Percentiles rank a stretch among this genome's conserved stretches.
Conservation (phyloP, 2,888 invertebrate species). For the Daptonema setosum region DNA sequence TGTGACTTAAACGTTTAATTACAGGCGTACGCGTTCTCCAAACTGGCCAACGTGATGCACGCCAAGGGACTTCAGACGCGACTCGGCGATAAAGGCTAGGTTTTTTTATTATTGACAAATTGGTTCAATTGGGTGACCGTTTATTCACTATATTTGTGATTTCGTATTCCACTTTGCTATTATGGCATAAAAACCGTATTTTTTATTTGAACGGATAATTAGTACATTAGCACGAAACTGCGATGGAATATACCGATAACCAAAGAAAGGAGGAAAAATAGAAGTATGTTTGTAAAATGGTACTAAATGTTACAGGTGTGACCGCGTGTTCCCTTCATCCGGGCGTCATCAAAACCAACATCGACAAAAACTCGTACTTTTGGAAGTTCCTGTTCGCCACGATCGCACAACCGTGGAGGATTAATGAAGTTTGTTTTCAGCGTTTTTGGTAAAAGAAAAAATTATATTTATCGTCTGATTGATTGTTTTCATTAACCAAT, state of each 20-base stretch:
- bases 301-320: not conserved
- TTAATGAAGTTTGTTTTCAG: not conserved
- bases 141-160: too few species aligned
- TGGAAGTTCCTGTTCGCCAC: not conserved
- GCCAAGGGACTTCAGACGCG: constrained; percentile 7
- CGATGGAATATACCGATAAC: too few species aligned
- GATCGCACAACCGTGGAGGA: not conserved
- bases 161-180: too few species aligned
- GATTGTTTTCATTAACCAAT: too few species aligned
- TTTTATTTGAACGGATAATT: too few species aligned
- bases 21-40: constrained; percentile 57
- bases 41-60: constrained; percentile 5
- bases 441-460: too few species aligned
- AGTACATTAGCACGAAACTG: too few species aligned
- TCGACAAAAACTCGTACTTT: constrained; percentile 3
- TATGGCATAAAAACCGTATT: too few species aligned
- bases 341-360: constrained; percentile 48
- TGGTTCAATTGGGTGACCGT: too few species aligned
- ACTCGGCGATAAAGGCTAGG: not conserved
- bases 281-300: not conserved
- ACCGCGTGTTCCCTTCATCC: constrained; percentile 5
- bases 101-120: not conserved
- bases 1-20: constrained; percentile 39
- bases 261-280: too few species aligned
- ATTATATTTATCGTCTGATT: too few species aligned